Conservation (phyloP, 2,797 vertebrate genomes). For the Pangasius krempfi region DNA sequence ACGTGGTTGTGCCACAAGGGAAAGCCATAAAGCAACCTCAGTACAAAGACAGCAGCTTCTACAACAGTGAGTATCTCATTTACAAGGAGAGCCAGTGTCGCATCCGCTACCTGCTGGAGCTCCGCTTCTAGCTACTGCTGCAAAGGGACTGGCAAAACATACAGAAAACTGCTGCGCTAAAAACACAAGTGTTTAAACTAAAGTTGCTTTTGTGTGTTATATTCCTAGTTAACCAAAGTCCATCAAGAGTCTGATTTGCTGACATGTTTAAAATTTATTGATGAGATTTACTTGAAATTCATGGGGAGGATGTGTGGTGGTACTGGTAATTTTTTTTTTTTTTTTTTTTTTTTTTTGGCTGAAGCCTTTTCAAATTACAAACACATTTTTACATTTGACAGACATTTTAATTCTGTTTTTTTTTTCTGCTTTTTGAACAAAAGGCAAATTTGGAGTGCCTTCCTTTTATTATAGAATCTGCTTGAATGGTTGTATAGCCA, state of each 20-base stretch:
- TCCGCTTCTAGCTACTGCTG: constrained; percentile 70
- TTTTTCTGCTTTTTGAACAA: not conserved
- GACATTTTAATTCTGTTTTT: not conserved
- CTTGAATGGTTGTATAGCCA: not conserved
- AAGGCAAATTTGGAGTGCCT: not conserved
- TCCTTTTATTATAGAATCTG: not conserved
- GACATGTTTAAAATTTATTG: not conserved
- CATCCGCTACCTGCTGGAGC: constrained; percentile 85
- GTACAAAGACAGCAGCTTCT: constrained; percentile 73
- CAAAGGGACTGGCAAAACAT: not conserved
- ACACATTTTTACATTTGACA: not conserved
- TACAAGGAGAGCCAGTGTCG: constrained; percentile 89
- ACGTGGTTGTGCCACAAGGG: constrained; percentile 84
- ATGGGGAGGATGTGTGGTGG: not conserved
- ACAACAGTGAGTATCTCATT: constrained; percentile 89
- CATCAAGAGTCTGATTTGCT: constrained; percentile 1
- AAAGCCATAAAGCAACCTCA: constrained; percentile 64
- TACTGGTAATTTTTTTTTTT: no score
- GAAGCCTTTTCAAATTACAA: not conserved
- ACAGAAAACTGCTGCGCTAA: not conserved
- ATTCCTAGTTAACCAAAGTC: constrained; percentile 13
- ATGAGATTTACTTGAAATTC: not conserved
- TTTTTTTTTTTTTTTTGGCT: not conserved
- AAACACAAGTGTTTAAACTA: not conserved
- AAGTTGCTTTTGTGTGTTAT: not conserved